Evolutionary conservation across 2,888 invertebrate genomes (phyloP).

Genomic region (Epirrhoe tristata): DNA sequence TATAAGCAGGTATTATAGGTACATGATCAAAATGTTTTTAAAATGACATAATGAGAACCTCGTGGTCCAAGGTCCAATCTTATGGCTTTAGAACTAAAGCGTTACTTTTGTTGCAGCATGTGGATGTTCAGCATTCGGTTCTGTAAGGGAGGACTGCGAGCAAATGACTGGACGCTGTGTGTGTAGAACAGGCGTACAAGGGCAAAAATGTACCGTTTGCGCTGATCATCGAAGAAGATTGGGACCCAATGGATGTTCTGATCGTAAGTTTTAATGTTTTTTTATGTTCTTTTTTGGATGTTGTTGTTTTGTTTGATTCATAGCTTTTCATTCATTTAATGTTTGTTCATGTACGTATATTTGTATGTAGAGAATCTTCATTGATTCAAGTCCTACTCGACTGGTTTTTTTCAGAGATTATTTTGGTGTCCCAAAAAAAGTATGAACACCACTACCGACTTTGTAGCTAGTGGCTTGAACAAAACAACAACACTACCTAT

Average conservation of each 20-base stretch:
- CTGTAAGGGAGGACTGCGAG: constrained; percentile 95
- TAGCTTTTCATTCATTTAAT: too few species aligned
- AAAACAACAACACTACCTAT: constrained; percentile 18
- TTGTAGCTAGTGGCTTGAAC: neutral
- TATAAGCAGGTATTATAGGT: too few species aligned
- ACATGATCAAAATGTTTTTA: too few species aligned
- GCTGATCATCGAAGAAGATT: constrained; percentile 91
- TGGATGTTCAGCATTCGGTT: constrained; percentile 95
- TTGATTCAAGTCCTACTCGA: too few species aligned
- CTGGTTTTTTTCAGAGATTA: too few species aligned
- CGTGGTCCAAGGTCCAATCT: neutral
- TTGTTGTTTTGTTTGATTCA: too few species aligned
- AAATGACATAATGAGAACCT: too few species aligned
- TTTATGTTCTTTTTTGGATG: neutral
- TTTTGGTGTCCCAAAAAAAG: too few species aligned
- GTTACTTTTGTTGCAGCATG: constrained; percentile 87
- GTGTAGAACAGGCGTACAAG: constrained; percentile 93
- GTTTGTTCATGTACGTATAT: too few species aligned
- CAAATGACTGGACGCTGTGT: constrained; percentile 97
- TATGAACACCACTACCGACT: neutral
- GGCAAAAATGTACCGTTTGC: constrained; percentile 94
- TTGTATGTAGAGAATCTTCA: too few species aligned
- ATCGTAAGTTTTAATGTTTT: constrained; percentile 67
- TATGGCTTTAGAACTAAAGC: neutral
- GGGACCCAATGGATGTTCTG: constrained; percentile 88